phyloP scores from a whole-genome alignment of 2,888 invertebrate genomes.

The Pheosia gnoma region DNA sequence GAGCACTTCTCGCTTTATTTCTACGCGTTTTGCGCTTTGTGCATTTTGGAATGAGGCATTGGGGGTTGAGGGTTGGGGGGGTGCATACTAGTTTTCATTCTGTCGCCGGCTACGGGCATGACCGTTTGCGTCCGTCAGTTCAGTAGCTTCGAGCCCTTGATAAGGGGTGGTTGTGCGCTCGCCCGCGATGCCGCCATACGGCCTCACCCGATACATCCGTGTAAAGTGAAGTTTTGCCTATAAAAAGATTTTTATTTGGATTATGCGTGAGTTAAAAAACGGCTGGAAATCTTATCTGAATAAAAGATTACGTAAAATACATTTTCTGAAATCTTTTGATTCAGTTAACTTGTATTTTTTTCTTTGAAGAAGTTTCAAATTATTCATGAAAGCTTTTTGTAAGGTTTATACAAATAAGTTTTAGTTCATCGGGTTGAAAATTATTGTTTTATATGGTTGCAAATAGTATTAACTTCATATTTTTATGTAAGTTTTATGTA shows the following conservation, averaged over 20 bases:
- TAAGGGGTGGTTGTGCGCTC: constrained; percentile 65
- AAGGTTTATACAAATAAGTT: too few species aligned
- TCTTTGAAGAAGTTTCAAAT: too few species aligned
- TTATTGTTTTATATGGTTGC: too few species aligned
- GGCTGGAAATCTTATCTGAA: constrained; percentile 45
- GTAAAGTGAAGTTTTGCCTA: constrained; percentile 64
- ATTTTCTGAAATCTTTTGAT: constrained; percentile 1
- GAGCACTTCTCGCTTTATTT: constrained; percentile 67
- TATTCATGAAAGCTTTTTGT: too few species aligned
- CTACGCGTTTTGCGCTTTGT: constrained; percentile 63
- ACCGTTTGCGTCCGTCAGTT: constrained; percentile 53
- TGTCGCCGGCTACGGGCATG: constrained; percentile 50
- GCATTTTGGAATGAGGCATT: constrained; percentile 67
- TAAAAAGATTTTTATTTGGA: constrained; percentile 39
- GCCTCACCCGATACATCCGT: constrained; percentile 50
- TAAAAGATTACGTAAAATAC: not conserved
- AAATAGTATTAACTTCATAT: too few species aligned
- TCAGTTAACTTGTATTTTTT: constrained; percentile 6
- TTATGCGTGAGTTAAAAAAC: constrained; percentile 50
- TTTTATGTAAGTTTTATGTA: too few species aligned
- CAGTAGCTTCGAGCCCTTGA: constrained; percentile 68
- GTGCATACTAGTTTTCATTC: constrained; percentile 64
- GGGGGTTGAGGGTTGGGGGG: constrained; percentile 57
- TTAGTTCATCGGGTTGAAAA: too few species aligned
- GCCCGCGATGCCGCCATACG: constrained; percentile 52